Evolutionary conservation across 2,113 vertebrate species (phyloP), one percentile per base, ranked within the genome.

Genomic region (Crypturellus undulatus): DNA sequence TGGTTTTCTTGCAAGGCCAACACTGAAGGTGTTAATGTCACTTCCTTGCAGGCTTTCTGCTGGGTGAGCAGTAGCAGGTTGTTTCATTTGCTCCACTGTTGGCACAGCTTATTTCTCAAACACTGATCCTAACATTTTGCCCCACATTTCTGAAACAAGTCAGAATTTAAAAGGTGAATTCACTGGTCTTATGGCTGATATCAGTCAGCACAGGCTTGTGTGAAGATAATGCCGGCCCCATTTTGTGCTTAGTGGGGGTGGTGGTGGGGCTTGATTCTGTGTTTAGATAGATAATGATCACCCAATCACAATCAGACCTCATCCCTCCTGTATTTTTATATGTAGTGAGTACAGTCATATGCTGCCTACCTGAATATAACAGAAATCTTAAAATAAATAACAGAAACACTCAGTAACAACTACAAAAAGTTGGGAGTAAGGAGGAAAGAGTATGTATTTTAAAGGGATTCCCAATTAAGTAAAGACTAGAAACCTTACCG

Each of bases 371-470:
- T 84, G 51, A 60, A 2, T 8, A 18, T 28, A 77, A 88, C 7
- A 89, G 30, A 91, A 84, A 82, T 10, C 12, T 12, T 65, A 65
- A 92, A 94, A 63, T 67, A 92, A 94, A 63, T 67, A 42, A 58
- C 25, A 83, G 52, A 64, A 43, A 4, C 13, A 52, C 17, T 69
- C 56, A 17, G 1, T 28, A 64, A 22, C 52, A 52, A 8, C 22
- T 22, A 4, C 6, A 34, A 3, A 34, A 64, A 89, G 87, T 25
- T 64, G 4, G 12, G 54, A 30, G 54, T 9, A 30, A 30, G 54
- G 54, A 10, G 18, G 52, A 14, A 17, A 56, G 28, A 13, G 22
- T 42, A 72, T 10, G 71, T n/a, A 47, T 69, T 58, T 72, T 32
- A 56, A 34, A 64, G 65, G 42, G 10, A 72, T 82, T 73, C 49